Evolutionary conservation across 2,888 invertebrate genomes (phyloP), one percentile per base, ranked within the genome.

Genomic region (Liopterus haemorrhoidalis): DNA sequence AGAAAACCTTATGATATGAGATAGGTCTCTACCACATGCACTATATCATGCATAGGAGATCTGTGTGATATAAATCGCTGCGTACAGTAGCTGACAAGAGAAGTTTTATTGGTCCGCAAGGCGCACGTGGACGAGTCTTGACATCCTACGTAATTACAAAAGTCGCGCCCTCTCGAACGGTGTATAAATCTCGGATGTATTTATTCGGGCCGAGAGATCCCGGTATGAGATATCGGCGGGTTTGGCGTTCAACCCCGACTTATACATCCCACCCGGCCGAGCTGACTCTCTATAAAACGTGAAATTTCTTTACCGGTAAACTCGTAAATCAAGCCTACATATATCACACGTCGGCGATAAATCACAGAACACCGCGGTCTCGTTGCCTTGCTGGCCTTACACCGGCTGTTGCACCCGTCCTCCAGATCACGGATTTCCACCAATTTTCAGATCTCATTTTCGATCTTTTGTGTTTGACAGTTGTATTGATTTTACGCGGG

Each of bases 101-200:
- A 39, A 39, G 39, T 39, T 39, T 39, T 39, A 39, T 39, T 39
- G 39, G 28, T 39, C 19, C 18, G 39, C 24, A 15, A 28, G 39
- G 16, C n/a, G 19, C 16, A 18, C 8, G 9, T 19, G 18, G 33
- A 3, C 20, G 33, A 11, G 18, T 18, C 6, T 24, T 9, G 11
- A 11, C 14, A 39, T 39, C 28, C 39, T 19, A 18, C 8, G 41
- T 41, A 41, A 41, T 41, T 41, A 41, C 39, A 20, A 30, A 12
- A 14, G 15, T 20, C 19, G 28, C 28, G 30, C 8, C 22, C 22
- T 22, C 22, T 8, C 2, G 25, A 11, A 11, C 25, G 14, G 24
- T 41, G 41, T 33, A 41, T 41, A 41, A 41, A 41, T 41, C 41
- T 41, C 32, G 15, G 39, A 22, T 41, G 33, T 41, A 41, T 41